Percentiles rank a stretch among this genome's conserved stretches.
Conservation (phyloP, 2,888 invertebrate genomes). For the Diplolepis rosae region DNA sequence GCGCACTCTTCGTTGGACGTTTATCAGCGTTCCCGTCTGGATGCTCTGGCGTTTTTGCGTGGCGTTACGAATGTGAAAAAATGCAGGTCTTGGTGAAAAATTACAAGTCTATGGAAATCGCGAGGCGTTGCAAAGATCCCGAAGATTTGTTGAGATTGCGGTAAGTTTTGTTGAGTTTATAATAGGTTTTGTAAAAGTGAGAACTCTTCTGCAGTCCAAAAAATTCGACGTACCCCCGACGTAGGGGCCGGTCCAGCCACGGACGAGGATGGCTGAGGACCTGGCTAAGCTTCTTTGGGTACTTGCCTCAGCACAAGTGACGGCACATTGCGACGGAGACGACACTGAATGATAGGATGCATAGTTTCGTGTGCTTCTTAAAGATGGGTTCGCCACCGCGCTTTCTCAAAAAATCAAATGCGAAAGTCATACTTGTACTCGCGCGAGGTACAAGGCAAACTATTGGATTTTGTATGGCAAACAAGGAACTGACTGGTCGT, state of each 20-base stretch:
- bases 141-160: neutral
- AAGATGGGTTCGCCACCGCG: conserved; percentile 46
- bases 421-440: conserved; percentile 65
- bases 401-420: conserved; percentile 56
- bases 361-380: conserved; percentile 52
- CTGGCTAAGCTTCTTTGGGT: conserved; percentile 46
- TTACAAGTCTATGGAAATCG: neutral
- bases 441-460: conserved; percentile 71
- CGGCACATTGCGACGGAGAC: conserved; percentile 57
- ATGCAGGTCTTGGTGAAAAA: neutral
- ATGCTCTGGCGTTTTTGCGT: conserved; percentile 8
- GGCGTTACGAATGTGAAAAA: neutral
- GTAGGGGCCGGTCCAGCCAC: conserved; percentile 31
- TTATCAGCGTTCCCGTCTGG: conserved; percentile 38
- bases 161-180: neutral
- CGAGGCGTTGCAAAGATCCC: neutral
- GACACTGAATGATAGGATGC: conserved; percentile 51
- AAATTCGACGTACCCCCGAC: conserved; percentile 51
- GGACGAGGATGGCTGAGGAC: conserved; percentile 39
- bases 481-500: conserved; percentile 72
- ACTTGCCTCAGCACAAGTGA: conserved; percentile 47
- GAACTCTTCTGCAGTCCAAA: conserved; percentile 26
- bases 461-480: conserved; percentile 74
- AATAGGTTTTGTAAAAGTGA: neutral
- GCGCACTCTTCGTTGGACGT: conserved; percentile 38